phyloP scores from a whole-genome alignment of 2,797 vertebrate genomes.

The Phyllotis vaccarum region DNA sequence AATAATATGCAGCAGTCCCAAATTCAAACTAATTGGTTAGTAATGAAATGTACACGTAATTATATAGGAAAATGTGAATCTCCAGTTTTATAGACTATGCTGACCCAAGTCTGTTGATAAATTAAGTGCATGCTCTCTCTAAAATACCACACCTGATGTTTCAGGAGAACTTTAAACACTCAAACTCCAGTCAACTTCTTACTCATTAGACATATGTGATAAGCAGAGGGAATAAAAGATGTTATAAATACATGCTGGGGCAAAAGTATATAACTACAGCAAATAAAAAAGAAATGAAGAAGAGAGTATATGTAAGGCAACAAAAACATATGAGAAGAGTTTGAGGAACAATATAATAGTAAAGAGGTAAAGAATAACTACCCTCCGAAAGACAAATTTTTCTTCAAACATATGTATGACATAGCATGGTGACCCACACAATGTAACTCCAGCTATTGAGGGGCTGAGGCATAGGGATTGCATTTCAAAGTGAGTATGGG shows the following conservation, averaged over 20 bases:
- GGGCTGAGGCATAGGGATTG: not conserved
- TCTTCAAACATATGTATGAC: not conserved
- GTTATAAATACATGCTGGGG: not conserved
- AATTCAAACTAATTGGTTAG: constrained; percentile 20
- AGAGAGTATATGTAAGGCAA: constrained; percentile 39
- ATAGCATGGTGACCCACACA: not conserved
- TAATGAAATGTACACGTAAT: not conserved
- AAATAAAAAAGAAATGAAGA: constrained; percentile 12
- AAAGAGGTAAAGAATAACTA: constrained; percentile 5
- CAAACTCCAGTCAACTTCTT: not conserved
- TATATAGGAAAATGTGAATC: constrained; percentile 29
- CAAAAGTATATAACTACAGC: not conserved
- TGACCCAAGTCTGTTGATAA: not conserved
- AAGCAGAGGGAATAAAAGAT: not conserved
- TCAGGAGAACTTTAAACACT: constrained; percentile 36
- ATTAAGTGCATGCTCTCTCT: not conserved
- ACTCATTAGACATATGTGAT: not conserved
- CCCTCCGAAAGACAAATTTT: not conserved
- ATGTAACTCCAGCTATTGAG: not conserved
- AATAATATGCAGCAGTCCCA: not conserved
- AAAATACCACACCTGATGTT: constrained; percentile 23
- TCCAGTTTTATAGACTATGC: not conserved
- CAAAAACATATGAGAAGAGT: not conserved
- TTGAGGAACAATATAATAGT: not conserved
- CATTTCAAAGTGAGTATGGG: not conserved